These are phyloP conservation scores for Amphiura filiformis DNA, from an alignment of 35 echinoderm and acorn worm genomes.

Conservation along the genomic window DNA sequence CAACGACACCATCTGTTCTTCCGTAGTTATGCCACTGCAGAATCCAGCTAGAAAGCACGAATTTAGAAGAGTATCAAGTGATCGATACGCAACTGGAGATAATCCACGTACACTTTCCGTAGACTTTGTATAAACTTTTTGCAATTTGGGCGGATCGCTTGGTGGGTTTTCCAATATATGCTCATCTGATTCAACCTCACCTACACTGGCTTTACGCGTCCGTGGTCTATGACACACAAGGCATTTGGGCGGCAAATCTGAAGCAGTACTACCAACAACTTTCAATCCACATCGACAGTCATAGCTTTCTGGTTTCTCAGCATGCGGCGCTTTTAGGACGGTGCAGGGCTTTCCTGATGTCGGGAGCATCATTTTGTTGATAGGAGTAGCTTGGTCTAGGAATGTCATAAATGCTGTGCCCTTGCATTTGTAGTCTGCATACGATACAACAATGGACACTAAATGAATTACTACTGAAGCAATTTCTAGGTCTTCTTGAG, in stretches of 20 bases:
- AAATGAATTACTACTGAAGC: constrained; percentile 23
- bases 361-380: neutral
- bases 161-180: neutral
- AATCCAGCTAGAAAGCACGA: neutral
- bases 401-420: neutral
- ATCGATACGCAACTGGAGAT: neutral
- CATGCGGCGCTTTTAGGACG: neutral
- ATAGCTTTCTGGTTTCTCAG: neutral
- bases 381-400: neutral
- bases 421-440: neutral
- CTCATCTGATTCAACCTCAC: neutral
- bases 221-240: neutral
- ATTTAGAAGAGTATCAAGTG: neutral
- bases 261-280: neutral
- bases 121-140: neutral
- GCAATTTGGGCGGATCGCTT: too few relatives aligned
- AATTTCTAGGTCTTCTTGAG: neutral
- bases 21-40: neutral
- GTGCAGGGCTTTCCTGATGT: neutral
- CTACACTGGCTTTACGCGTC: neutral
- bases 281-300: neutral
- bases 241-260: neutral
- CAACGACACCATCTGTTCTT: neutral
- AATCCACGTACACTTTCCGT: constrained; percentile 1
- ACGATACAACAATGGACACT: neutral